Conservation (phyloP, 2,113 vertebrate species). For the Lates calcarifer region DNA sequence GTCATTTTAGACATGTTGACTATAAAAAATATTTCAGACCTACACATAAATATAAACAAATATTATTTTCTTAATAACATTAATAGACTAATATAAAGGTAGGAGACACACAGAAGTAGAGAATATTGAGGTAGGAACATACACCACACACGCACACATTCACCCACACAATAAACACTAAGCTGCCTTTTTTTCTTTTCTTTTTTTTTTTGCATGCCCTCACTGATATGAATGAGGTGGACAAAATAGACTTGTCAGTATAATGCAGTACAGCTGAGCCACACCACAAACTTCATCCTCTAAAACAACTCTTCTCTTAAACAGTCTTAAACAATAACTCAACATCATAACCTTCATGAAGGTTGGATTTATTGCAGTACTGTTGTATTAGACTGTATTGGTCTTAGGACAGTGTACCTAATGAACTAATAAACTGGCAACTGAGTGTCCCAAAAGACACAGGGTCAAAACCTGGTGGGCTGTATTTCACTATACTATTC, state of each 20-base stretch:
- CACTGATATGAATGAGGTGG: background rate
- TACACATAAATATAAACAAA: background rate
- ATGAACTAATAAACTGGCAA: background rate
- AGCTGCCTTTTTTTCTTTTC: background rate
- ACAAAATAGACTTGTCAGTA: background rate
- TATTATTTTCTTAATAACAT: background rate
- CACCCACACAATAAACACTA: too few relatives aligned
- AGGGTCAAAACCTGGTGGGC: background rate
- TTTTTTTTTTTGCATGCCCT: background rate
- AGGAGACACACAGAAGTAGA: background rate
- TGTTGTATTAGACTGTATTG: background rate
- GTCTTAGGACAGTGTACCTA: background rate
- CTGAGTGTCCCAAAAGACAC: background rate
- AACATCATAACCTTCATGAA: background rate
- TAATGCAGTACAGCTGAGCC: background rate
- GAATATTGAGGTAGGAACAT: background rate
- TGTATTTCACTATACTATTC: too few relatives aligned
- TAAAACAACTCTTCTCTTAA: too few relatives aligned
- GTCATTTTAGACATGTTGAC: constrained; percentile 28
- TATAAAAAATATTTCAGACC: background rate
- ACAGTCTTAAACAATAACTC: too few relatives aligned
- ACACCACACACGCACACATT: background rate
- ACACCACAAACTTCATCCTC: background rate
- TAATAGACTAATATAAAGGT: background rate
- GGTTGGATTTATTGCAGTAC: background rate